A percentile compares a stretch with the other conserved stretches of the same genome.
phyloP scores from a whole-genome alignment of 2,888 invertebrate species.

The Monopis laevigella region DNA sequence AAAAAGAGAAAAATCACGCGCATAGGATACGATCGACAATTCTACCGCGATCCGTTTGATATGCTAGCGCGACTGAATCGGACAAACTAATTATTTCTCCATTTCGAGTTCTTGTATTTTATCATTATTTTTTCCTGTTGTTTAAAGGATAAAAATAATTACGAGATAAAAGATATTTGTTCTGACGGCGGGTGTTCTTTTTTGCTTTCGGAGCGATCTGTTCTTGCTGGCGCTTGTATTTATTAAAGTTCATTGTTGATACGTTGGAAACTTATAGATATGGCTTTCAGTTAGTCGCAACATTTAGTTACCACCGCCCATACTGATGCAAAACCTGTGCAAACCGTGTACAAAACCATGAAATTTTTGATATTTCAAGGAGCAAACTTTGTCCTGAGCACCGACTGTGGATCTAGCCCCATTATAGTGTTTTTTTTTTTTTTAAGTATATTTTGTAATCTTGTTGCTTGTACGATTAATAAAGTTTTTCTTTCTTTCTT shows the following conservation, averaged over 20 bases:
- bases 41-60: background rate
- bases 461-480: too few relatives aligned
- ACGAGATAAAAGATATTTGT: conserved; percentile 61
- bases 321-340: background rate
- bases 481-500: too few relatives aligned
- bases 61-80: conserved; percentile 44
- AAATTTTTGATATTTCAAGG: too few relatives aligned
- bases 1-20: background rate
- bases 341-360: too few relatives aligned
- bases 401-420: too few relatives aligned
- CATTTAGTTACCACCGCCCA: too few relatives aligned
- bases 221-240: conserved; percentile 33
- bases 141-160: conserved; percentile 67
- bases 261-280: conserved; percentile 29
- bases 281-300: conserved; percentile 14
- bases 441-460: too few relatives aligned
- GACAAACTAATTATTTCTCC: conserved; percentile 51
- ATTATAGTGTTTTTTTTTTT: too few relatives aligned
- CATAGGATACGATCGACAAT: background rate
- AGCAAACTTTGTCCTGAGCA: too few relatives aligned
- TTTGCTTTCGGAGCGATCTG: conserved; percentile 35
- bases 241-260: conserved; percentile 52
- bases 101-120: conserved; percentile 14
- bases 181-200: conserved; percentile 24
- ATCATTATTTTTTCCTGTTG: conserved; percentile 40